Base-by-base conservation (phyloP, 92 coral and sea anemone species). In the Actinostola sp. region DNA sequence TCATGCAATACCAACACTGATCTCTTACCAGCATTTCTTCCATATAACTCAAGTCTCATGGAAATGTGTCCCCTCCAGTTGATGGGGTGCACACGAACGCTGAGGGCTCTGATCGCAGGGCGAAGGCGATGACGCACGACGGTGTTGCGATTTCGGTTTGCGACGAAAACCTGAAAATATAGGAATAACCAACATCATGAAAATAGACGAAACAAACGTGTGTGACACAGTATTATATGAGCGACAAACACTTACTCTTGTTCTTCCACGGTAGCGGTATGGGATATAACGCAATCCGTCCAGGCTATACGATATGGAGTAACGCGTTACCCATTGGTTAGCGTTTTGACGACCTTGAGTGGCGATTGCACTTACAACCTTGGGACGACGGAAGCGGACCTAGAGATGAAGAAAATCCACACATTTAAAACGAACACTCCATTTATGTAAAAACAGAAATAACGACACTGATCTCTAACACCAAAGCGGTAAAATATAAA, bases 141-240 rank as follows among this genome's bases (percentile, higher is more conserved):
- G 10, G 89, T 68, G 77, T 82, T 83, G 69, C 86, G 71, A 73
- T 89, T 58, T 11, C 83, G 71, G 76, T 89, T 89, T 30, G 80
- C 96, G 35, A 71, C 70, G 84, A 89, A 89, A 12, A 69, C 70
- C 96, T 85, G 14, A 33, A 52, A 27, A 67, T 15, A 13, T 34
- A 55, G 1, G 1, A 8, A 32, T 3, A 27, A 36, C 6, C 4
- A 36, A 36, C 42, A 36, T 36, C 6, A 36, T 36, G 42, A 36
- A 36, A 46, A 46, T 17, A 46, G 45, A 39, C 14, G 45, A 39
- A 23, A 48, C 5, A 9, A 48, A 48, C 4, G 12, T 8, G 4
- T 4, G 13, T 48, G 54, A 13, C 3, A 23, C 4, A 48, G 13
- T 9, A 48, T 17, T 13, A 8, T 4, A 48, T 48, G 54, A 53